Base-by-base conservation (phyloP, 2,113 vertebrate species). In the Forbesichthys agassizii region DNA sequence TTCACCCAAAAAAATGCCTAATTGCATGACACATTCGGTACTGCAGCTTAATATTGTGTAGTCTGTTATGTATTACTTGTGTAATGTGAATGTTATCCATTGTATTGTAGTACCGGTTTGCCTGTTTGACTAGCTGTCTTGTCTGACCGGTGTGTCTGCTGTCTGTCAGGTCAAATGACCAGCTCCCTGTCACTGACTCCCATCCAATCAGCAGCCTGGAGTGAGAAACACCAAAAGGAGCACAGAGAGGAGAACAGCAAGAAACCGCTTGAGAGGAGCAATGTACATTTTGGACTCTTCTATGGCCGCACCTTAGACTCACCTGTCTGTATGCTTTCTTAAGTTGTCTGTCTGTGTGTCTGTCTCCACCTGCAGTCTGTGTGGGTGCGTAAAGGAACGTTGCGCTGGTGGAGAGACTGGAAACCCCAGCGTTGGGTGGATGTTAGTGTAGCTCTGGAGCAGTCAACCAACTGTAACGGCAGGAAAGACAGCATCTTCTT, bases 391-490 rank as follows among this genome's bases (percentile, higher is more conserved):
- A 96, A 94, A 1, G 96, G 94, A 2, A 16, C 85, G 1, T 68
- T 99, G 88, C 95, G 95, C 33, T 99, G 98, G 98, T 98, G 96
- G 97, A 95, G 96, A 33, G 96, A 95, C 74, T 96, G 96, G 95
- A 95, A 94, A 68, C 97, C 97, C 3, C 90, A 96, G 55, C 95
- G 94, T 64, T 98, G 96, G 97, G 89, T 96, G 77, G 96, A 99
- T 0, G 96, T 96, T 47, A 88, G 92, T 0, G 94, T 98, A 0
- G 94, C 95, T 0, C 92, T 99, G 12, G 98, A 99, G 84, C 96
- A 98, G 87, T 96, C 96, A 87, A 95, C 92, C 0, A 93, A 89
- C 48, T 91, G 88, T 0, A 94, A 95, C 0, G 95, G 94, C 16
- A 88, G 74, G 54, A 93, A 91, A 0, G 96, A 99, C 78, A 95